Conservation (phyloP, 92 coral and sea anemone genomes). For the Meandrina meandrites region DNA sequence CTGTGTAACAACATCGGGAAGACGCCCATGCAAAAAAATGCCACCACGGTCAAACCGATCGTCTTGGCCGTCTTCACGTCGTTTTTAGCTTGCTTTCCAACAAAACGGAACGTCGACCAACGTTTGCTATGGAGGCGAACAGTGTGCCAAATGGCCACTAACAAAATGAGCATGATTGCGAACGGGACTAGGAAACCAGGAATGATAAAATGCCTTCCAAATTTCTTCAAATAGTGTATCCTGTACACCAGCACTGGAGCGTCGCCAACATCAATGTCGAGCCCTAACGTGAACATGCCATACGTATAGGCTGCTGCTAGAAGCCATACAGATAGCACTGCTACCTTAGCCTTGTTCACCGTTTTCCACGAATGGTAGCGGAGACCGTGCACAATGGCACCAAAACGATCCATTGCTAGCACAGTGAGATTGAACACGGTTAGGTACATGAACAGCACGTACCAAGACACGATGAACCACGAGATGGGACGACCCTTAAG, state of each 20-base stretch:
- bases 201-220: conserved; percentile 69
- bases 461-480: conserved; percentile 55
- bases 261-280: conserved; percentile 56
- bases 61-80: conserved; percentile 77
- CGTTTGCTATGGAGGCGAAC: conserved; percentile 40
- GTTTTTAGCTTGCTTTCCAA: conserved; percentile 35
- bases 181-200: conserved; percentile 73
- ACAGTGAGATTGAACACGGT: conserved; percentile 66
- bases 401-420: conserved; percentile 78
- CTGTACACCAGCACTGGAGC: conserved; percentile 67
- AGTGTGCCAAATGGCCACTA: conserved; percentile 56
- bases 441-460: conserved; percentile 66
- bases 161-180: conserved; percentile 48
- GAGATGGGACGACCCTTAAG: conserved; percentile 66
- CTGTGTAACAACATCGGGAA: conserved; percentile 71
- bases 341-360: conserved; percentile 55
- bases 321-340: conserved; percentile 59
- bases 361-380: conserved; percentile 78
- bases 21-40: conserved; percentile 73
- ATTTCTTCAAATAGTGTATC: conserved; percentile 53
- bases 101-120: conserved; percentile 44
- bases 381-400: conserved; percentile 78
- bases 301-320: conserved; percentile 50
- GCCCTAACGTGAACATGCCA: conserved; percentile 63
- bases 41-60: conserved; percentile 61